Conservation (phyloP, 2,113 vertebrate genomes). For the Prunella himalayana region DNA sequence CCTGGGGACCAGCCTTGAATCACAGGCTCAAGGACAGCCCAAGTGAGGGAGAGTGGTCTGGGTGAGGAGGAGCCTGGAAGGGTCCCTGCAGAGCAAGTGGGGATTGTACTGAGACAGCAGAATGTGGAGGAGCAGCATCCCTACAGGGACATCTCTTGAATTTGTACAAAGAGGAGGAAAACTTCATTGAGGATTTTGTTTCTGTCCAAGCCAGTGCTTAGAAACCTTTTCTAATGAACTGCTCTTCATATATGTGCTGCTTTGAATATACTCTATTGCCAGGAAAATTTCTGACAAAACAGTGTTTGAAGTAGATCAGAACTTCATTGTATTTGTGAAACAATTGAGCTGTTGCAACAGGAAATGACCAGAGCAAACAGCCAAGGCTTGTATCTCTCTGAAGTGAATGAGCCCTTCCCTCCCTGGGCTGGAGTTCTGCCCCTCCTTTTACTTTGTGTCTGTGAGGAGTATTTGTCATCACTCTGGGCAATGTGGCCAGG, state of each 20-base stretch:
- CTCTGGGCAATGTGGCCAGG: neutral
- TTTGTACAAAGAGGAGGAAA: neutral
- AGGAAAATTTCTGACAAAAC: conserved; percentile 29
- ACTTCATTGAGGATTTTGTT: neutral
- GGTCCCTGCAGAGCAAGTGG: neutral
- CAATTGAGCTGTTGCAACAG: conserved; percentile 25
- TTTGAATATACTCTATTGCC: conserved; percentile 17
- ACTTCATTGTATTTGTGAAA: conserved; percentile 48
- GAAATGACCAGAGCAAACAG: conserved; percentile 36
- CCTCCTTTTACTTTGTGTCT: rapidly evolving
- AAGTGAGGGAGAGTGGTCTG: neutral
- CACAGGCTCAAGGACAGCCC: neutral
- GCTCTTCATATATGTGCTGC: neutral
- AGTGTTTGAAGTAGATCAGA: conserved; percentile 43
- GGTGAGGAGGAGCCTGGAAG: neutral
- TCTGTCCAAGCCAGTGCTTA: neutral
- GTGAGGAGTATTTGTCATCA: neutral
- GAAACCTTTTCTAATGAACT: neutral
- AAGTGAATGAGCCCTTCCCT: neutral
- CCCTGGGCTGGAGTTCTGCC: neutral
- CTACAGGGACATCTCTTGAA: neutral
- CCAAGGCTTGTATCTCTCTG: neutral
- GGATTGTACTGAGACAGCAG: neutral
- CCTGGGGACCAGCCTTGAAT: neutral
- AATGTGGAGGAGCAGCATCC: neutral